A percentile compares a stretch with the other conserved stretches of the same genome.
Evolutionary conservation across 1,140 invertebrate species (phyloP).

Genomic region (Achatina immaculata): DNA sequence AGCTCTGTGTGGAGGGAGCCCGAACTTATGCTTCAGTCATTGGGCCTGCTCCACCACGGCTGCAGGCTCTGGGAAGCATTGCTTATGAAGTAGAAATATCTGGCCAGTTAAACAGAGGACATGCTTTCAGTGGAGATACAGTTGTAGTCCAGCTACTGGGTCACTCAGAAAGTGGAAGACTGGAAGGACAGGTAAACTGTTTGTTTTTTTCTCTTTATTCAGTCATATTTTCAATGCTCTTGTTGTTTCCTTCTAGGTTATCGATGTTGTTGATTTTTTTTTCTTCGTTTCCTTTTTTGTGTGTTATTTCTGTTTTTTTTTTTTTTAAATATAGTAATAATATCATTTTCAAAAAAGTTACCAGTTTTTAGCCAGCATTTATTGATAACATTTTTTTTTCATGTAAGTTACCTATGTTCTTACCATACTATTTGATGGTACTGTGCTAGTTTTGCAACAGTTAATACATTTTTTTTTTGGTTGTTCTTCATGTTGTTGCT

Average conservation of each 20-base stretch:
- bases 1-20: conserved; percentile 9
- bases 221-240: too few relatives aligned
- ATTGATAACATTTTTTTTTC: too few relatives aligned
- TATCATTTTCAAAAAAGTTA: neutral
- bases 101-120: conserved; percentile 54
- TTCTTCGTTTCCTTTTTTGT: neutral
- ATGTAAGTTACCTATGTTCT: too few relatives aligned
- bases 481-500: neutral
- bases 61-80: neutral
- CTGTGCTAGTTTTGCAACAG: neutral
- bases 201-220: conserved; percentile 5
- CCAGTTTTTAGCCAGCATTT: neutral
- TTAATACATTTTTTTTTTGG: neutral
- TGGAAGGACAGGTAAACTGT: conserved; percentile 24
- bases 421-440: too few relatives aligned
- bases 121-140: conserved; percentile 59
- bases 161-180: conserved; percentile 7
- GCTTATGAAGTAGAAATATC: conserved; percentile 51
- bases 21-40: conserved; percentile 16
- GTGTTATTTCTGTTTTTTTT: neutral
- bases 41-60: neutral
- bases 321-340: neutral
- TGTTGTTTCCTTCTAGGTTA: too few relatives aligned
- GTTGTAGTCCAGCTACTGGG: conserved; percentile 60
- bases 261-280: neutral